A percentile compares a stretch with the other conserved stretches of the same genome.
phyloP scores from a whole-genome alignment of 2,888 invertebrate species.

The Erebia epiphron region DNA sequence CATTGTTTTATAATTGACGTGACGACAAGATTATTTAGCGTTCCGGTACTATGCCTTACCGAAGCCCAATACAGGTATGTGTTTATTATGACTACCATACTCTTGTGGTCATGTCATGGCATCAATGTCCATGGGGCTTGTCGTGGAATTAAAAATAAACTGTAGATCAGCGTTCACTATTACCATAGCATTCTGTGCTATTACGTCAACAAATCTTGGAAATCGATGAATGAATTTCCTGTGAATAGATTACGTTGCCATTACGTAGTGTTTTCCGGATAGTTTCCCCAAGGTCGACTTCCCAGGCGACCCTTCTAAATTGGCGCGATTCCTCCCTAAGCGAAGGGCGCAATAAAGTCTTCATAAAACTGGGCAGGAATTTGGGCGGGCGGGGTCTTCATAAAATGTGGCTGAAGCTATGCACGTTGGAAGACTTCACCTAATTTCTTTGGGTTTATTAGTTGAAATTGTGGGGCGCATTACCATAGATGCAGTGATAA shows the following conservation, averaged over 20 bases:
- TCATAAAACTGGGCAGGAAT: slow-evolving; percentile 22
- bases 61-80: too few species aligned
- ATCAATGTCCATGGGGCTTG: neutral
- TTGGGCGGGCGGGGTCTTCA: neutral
- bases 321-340: slow-evolving; percentile 34
- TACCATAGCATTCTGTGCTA: too few species aligned
- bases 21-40: too few species aligned
- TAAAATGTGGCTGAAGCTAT: slow-evolving; percentile 10
- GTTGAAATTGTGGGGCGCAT: too few species aligned
- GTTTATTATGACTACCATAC: too few species aligned
- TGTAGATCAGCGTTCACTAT: too few species aligned
- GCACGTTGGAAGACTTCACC: neutral
- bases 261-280: slow-evolving; percentile 30
- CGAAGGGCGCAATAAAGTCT: slow-evolving; percentile 30
- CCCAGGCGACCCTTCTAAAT: slow-evolving; percentile 32
- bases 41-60: too few species aligned
- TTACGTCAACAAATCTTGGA: neutral
- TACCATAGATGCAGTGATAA: too few species aligned
- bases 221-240: neutral
- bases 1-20: too few species aligned
- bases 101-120: neutral
- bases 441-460: neutral
- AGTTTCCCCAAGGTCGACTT: slow-evolving; percentile 27
- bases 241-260: slow-evolving; percentile 16
- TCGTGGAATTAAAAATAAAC: too few species aligned